These are phyloP conservation scores for Ectemnius cavifrons DNA, from an alignment of 2,888 invertebrate species.

Conservation along the genomic window DNA sequence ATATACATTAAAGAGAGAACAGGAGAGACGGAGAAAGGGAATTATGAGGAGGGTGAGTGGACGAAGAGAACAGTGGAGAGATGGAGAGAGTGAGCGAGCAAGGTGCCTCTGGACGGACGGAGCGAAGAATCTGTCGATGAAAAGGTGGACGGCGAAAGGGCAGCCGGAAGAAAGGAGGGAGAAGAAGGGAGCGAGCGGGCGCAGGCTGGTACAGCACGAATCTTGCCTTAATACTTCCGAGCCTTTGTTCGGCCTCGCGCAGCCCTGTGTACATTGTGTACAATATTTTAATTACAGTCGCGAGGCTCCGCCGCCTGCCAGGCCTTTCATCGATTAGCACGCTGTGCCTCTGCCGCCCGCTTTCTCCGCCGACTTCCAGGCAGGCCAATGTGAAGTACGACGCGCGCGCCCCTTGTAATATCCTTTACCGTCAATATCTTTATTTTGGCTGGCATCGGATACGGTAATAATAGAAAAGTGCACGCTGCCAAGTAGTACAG, in stretches of 20 bases:
- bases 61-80: constrained; percentile 8
- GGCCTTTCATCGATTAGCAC: constrained; percentile 47
- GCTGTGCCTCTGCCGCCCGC: constrained; percentile 22
- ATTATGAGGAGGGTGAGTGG: constrained; percentile 4
- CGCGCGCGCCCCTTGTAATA: not conserved
- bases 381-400: not conserved
- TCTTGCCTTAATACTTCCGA: constrained; percentile 49
- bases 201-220: constrained; percentile 22
- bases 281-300: constrained; percentile 53
- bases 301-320: constrained; percentile 19
- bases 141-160: constrained; percentile 35
- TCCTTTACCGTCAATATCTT: not conserved
- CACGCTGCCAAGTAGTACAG: constrained; percentile 3
- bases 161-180: no score
- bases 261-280: constrained; percentile 40
- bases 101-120: constrained; percentile 10
- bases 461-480: not conserved
- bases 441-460: not conserved
- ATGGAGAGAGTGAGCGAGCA: not conserved
- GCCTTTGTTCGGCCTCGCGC: constrained; percentile 35
- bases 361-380: constrained; percentile 17
- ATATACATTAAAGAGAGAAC: constrained; percentile 54
- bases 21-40: constrained; percentile 11
- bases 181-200: constrained; percentile 9
- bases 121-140: constrained; percentile 53